Evolutionary conservation across 2,888 invertebrate genomes (phyloP), one percentile per base, ranked within the genome.

Genomic region (Lissonota sp.): DNA sequence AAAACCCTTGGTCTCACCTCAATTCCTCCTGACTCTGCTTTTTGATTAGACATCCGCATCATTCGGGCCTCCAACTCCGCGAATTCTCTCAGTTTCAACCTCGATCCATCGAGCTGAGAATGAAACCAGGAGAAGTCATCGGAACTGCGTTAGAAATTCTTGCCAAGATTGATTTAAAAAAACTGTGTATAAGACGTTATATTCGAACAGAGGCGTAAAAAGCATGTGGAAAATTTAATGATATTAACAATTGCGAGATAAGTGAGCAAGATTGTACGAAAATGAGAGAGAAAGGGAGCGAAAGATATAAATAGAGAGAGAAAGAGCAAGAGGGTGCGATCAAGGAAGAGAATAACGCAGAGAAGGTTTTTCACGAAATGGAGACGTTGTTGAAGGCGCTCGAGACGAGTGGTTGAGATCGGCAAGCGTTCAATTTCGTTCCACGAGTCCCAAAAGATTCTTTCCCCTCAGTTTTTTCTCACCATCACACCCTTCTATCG

Each of bases 371-470:
- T 53, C 14, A 40, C 51, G 78, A 80, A 80, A 83, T 78, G 79
- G 76, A 82, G 75, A 73, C 71, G 66, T 70, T 71, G 70, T 16
- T 57, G 57, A 74, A 70, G 66, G 78, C 57, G 55, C 49, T 51
- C 26, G 26, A 26, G 66, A 60, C 49, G 76, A 78, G 77, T 79
- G 73, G 79, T 74, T 71, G 78, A 70, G 75, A 78, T 83, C 84
- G 86, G 79, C 26, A 86, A 85, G 83, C 86, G 85, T 86, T 86
- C 83, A 87, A 88, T 88, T 88, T 86, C 84, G 84, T 83, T 86
- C 77, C 86, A 87, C 85, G 86, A 87, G 84, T 86, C 85, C 86
- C 85, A 83, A 78, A 86, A 87, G 87, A 84, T 83, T 75, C 76
- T 79, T 60, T 64, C 79, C 40, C 67, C 62, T 60, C 69, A 64